Evolutionary conservation across 30 jellyfish, hydroid and myxozoan species (phyloP).

Genomic region (Chrysaora quinquecirrha): DNA sequence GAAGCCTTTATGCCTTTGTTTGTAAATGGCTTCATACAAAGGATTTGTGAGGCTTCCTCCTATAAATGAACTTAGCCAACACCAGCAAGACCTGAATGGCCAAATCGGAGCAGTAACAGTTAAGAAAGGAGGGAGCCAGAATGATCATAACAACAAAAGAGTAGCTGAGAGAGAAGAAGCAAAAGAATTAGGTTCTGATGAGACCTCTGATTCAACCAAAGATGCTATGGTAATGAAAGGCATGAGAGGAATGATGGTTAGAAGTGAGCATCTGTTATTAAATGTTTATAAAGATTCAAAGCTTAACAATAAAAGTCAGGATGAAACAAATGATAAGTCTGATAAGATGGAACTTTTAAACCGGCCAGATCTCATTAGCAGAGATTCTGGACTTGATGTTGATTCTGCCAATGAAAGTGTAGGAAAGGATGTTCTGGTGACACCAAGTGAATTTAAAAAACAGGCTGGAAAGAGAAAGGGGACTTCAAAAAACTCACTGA

Average conservation of each 20-base stretch:
- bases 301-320: neutral
- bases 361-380: neutral
- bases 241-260: neutral
- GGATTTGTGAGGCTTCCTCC: slow-evolving; percentile 50
- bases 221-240: too few species aligned
- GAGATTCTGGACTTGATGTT: neutral
- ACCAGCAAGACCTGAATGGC: too few species aligned
- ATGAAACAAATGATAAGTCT: neutral
- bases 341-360: neutral
- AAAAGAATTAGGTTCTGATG: too few species aligned
- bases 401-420: neutral
- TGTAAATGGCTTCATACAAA: slow-evolving; percentile 20
- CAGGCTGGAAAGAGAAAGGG: neutral
- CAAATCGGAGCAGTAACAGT: too few species aligned
- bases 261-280: neutral
- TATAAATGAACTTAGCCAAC: slow-evolving; percentile 44
- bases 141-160: too few species aligned
- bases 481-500: neutral
- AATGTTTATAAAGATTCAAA: neutral
- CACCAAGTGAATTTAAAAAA: too few species aligned
- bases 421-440: neutral
- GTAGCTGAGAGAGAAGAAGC: too few species aligned
- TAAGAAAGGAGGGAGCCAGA: too few species aligned
- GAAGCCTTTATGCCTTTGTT: too few species aligned
- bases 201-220: too few species aligned